Conservation (phyloP, 2,113 vertebrate species). For the Amblyopsis rosae region DNA sequence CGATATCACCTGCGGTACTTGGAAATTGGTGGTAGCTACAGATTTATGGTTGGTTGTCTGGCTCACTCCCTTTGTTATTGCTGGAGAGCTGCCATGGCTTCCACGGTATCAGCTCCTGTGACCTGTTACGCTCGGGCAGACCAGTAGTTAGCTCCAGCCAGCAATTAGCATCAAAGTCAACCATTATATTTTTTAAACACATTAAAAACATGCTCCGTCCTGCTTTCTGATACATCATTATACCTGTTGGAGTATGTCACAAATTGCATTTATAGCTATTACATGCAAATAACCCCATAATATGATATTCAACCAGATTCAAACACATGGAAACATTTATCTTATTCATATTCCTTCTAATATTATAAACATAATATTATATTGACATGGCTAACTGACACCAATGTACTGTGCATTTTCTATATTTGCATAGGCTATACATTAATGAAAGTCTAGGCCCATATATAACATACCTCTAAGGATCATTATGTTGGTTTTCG, state of each 20-base stretch:
- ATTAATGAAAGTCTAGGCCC: neutral
- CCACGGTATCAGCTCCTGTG: constrained; percentile 72
- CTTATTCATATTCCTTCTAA: neutral
- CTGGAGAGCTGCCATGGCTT: constrained; percentile 78
- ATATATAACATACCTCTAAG: neutral
- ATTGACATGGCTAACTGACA: neutral
- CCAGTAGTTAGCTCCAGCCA: constrained; percentile 62
- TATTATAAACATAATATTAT: neutral
- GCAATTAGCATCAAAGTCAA: constrained; percentile 62
- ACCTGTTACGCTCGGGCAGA: constrained; percentile 75
- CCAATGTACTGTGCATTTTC: neutral
- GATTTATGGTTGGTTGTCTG: constrained; percentile 75
- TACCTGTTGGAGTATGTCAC: constrained; percentile 12
- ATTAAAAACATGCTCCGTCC: constrained; percentile 52
- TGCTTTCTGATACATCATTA: constrained; percentile 55
- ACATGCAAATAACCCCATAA: neutral
- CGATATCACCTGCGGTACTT: constrained; percentile 76
- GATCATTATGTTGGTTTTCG: neutral
- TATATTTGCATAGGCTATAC: neutral
- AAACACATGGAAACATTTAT: neutral
- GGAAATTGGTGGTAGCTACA: constrained; percentile 73
- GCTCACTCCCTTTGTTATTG: constrained; percentile 65
- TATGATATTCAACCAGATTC: no score
- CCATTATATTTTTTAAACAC: constrained; percentile 64
- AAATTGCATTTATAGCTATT: constrained; percentile 23